Evolutionary conservation across 2,888 invertebrate species (phyloP).

Genomic region (Torymus auratus): DNA sequence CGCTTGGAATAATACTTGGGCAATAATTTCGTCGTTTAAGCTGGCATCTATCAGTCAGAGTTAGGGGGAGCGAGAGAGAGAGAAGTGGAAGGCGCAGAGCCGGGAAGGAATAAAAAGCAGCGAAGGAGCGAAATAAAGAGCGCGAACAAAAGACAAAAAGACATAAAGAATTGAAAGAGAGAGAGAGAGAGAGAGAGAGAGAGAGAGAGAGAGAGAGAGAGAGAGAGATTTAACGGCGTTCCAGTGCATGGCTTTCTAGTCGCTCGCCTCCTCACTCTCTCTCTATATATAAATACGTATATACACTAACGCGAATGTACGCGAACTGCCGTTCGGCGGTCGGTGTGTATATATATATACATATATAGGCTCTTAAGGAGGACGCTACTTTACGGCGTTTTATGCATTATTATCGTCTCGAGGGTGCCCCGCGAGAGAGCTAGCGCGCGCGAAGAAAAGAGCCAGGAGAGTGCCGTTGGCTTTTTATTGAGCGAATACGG

Average conservation of each 20-base stretch:
- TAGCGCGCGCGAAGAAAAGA: not conserved
- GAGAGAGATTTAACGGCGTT: constrained; percentile 35
- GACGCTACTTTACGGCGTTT: constrained; percentile 37
- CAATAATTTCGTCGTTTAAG: no score
- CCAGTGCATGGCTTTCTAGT: constrained; percentile 34
- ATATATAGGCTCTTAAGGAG: constrained; percentile 25
- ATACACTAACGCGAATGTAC: no score
- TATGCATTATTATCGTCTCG: constrained; percentile 42
- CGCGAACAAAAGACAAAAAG: constrained; percentile 32
- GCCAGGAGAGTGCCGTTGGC: constrained; percentile 25
- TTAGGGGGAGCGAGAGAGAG: not conserved
- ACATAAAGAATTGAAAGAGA: constrained; percentile 24
- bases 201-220: constrained; percentile 24
- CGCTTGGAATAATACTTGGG: no score
- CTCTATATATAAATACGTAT: no score
- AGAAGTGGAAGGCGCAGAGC: not conserved
- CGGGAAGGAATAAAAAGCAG: not conserved
- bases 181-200: constrained; percentile 19
- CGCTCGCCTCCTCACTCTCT: not conserved
- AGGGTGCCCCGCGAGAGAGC: not conserved
- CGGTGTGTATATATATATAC: not conserved
- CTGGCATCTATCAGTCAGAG: no score
- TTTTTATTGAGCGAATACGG: constrained; percentile 36
- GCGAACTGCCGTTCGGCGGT: constrained; percentile 12
- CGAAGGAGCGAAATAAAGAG: constrained; percentile 1